phyloP scores from a whole-genome alignment of 2,113 vertebrate genomes.

The Amia ocellicauda region DNA sequence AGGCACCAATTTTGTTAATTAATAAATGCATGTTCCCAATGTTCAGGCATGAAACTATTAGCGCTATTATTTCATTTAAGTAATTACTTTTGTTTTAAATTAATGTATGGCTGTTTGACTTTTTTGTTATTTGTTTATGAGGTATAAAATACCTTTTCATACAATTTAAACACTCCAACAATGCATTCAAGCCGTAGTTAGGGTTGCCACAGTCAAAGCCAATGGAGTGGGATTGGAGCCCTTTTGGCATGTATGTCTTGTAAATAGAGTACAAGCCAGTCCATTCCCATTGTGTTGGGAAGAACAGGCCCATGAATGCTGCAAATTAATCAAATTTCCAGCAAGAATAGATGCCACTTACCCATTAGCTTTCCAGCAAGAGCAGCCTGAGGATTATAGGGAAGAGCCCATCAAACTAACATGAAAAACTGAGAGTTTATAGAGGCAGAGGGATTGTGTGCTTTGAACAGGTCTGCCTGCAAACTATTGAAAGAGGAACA shows the following conservation, averaged over 20 bases:
- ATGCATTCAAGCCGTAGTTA: background rate
- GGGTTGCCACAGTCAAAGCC: conserved; percentile 35
- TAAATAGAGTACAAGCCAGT: conserved; percentile 79
- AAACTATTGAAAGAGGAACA: conserved; percentile 65
- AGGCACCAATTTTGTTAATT: too few relatives aligned
- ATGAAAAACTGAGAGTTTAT: conserved; percentile 77
- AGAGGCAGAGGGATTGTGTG: conserved; percentile 58
- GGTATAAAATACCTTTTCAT: background rate
- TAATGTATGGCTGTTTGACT: conserved; percentile 5
- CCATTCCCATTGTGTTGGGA: conserved; percentile 76
- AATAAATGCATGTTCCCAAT: too few relatives aligned
- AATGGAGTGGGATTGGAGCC: conserved; percentile 59
- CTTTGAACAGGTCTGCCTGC: conserved; percentile 64
- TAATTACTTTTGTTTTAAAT: conserved; percentile 6
- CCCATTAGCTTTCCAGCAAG: conserved; percentile 62
- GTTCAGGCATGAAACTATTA: background rate
- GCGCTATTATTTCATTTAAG: background rate
- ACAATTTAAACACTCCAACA: background rate
- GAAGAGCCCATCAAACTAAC: conserved; percentile 68
- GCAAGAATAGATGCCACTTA: conserved; percentile 72
- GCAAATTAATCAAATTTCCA: conserved; percentile 90
- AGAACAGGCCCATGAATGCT: conserved; percentile 74
- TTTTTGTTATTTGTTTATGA: background rate
- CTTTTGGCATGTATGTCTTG: conserved; percentile 66
- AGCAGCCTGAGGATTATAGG: conserved; percentile 56